Evolutionary conservation across 2,888 invertebrate genomes (phyloP).

Genomic region (Homarus gammarus): DNA sequence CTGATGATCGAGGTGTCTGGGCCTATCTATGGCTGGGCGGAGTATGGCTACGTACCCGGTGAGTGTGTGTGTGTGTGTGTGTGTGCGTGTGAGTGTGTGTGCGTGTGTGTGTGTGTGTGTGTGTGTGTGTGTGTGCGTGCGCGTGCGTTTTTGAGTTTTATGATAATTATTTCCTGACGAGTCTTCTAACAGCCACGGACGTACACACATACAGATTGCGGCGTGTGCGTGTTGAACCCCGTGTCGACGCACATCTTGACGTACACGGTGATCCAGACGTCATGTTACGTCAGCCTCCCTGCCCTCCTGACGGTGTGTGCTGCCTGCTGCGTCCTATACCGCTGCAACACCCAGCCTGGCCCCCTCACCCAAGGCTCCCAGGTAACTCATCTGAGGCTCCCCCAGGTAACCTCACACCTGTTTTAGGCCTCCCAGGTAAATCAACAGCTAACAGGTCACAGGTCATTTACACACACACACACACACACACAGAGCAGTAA

Average conservation of each 20-base stretch:
- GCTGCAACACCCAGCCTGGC: conserved; percentile 22
- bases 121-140: conserved; percentile 23
- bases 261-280: conserved; percentile 54
- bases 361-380: conserved; percentile 47
- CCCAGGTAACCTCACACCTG: conserved; percentile 1
- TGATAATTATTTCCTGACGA: no score
- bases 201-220: conserved; percentile 52
- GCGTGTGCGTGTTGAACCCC: conserved; percentile 65
- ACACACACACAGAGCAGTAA: neutral
- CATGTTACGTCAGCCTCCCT: conserved; percentile 61
- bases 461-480: conserved; percentile 30
- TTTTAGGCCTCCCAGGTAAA: no score
- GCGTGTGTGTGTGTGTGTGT: conserved; percentile 38
- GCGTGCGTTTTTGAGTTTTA: conserved; percentile 13
- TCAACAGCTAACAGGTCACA: neutral
- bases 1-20: conserved; percentile 70
- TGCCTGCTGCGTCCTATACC: conserved; percentile 17
- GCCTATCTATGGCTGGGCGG: conserved; percentile 72
- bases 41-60: conserved; percentile 58
- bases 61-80: conserved; percentile 1
- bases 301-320: conserved; percentile 34
- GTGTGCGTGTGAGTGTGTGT: conserved; percentile 36
- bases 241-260: conserved; percentile 68
- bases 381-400: conserved; percentile 39
- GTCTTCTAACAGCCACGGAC: no score